phyloP scores from a whole-genome alignment of 1,140 invertebrate species.

The Ostrea denselamellosa region DNA sequence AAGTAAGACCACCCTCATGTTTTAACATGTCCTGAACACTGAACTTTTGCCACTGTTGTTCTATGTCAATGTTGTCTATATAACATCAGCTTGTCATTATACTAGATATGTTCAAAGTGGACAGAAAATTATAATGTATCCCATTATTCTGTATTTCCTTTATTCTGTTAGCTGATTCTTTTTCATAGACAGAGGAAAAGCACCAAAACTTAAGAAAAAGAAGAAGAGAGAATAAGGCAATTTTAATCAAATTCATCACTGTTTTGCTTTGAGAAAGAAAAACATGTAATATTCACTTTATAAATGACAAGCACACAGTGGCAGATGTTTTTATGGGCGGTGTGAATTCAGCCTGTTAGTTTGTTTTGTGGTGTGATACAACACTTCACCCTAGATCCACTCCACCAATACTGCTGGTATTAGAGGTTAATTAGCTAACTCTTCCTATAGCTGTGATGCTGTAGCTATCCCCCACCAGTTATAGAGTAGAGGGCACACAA shows the following conservation, averaged over 20 bases:
- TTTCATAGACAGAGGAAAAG: neutral
- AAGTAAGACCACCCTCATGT: constrained; percentile 58
- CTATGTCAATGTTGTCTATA: neutral
- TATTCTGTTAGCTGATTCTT: neutral
- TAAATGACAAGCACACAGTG: neutral
- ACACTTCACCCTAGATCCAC: constrained; percentile 15
- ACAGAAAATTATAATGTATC: neutral
- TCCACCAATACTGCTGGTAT: neutral
- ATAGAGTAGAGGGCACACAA: neutral
- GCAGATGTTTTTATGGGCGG: neutral
- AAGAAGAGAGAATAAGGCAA: neutral
- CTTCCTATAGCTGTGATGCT: neutral
- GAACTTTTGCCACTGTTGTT: constrained; percentile 20
- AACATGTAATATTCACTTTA: neutral
- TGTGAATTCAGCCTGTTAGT: constrained; percentile 6
- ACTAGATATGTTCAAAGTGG: neutral
- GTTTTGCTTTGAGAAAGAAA: neutral
- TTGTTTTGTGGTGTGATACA: neutral
- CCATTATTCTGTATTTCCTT: neutral
- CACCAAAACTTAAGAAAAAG: constrained; percentile 11
- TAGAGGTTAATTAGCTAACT: neutral
- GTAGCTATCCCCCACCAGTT: neutral
- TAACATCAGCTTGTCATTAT: neutral
- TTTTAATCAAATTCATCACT: neutral
- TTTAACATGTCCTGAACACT: constrained; percentile 34